These are phyloP conservation scores for Drosophila hydei DNA, from an alignment of 1,140 invertebrate genomes.

Conservation along the genomic window DNA sequence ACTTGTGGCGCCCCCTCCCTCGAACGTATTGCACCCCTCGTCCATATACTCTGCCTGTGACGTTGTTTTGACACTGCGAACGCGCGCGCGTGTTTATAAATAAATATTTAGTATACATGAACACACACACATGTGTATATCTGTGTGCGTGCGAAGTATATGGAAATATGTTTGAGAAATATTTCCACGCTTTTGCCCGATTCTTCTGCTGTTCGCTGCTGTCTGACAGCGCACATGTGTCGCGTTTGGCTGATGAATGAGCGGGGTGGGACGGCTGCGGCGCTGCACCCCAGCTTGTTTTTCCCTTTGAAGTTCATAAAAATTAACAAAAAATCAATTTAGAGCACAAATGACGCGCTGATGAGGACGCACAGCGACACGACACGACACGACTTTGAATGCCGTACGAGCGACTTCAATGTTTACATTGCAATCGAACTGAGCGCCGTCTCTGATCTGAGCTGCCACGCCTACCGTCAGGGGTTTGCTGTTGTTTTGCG, in stretches of 20 bases:
- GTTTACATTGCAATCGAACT: constrained; percentile 67
- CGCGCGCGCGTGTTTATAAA: constrained; percentile 79
- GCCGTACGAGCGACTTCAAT: constrained; percentile 24
- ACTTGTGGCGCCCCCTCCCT: constrained; percentile 67
- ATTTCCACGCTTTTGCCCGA: constrained; percentile 57
- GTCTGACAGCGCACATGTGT: constrained; percentile 2
- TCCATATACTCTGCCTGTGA: constrained; percentile 50
- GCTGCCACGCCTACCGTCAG: constrained; percentile 52
- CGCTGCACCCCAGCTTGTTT: constrained; percentile 53
- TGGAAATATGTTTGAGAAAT: constrained; percentile 69
- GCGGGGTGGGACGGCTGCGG: not conserved
- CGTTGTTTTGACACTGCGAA: constrained; percentile 77
- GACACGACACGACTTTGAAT: too few species aligned
- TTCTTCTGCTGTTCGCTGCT: constrained; percentile 7
- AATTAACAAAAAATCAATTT: constrained; percentile 81
- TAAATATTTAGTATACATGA: constrained; percentile 47
- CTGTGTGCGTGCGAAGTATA: constrained; percentile 24
- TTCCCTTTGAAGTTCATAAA: constrained; percentile 78
- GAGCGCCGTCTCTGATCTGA: constrained; percentile 59
- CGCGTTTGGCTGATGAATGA: constrained; percentile 3
- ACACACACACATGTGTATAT: constrained; percentile 5
- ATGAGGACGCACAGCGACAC: constrained; percentile 48
- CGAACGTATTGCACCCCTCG: constrained; percentile 21
- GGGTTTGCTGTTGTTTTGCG: constrained; percentile 40
- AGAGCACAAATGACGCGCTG: constrained; percentile 73